Percentiles rank a stretch among this genome's conserved stretches.
Evolutionary conservation across 2,888 invertebrate genomes (phyloP).

Genomic region (Ectemnius lituratus): DNA sequence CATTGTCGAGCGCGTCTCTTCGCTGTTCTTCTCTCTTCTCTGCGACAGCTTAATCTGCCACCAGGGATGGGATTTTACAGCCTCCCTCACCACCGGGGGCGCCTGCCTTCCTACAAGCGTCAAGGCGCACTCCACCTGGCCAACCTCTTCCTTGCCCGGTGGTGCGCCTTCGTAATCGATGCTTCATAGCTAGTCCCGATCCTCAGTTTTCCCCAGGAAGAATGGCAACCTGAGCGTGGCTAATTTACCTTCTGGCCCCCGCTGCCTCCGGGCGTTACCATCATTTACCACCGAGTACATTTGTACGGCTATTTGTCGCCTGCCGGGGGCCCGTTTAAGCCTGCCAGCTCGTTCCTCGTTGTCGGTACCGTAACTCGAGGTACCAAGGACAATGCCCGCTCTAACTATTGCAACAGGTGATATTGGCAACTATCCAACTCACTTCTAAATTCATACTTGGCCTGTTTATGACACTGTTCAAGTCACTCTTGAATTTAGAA

Average conservation of each 20-base stretch:
- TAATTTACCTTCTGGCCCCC: background rate
- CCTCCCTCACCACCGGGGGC: slow-evolving; percentile 55
- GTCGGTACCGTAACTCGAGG: background rate
- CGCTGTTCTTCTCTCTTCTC: slow-evolving; percentile 46
- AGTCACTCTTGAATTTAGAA: too few species aligned
- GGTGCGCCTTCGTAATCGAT: slow-evolving; percentile 39
- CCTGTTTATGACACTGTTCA: too few species aligned
- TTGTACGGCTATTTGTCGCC: slow-evolving; percentile 14
- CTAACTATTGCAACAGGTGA: slow-evolving; percentile 4
- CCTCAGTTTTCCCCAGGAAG: slow-evolving; percentile 15
- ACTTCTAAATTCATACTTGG: too few species aligned
- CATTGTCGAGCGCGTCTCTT: slow-evolving; percentile 35
- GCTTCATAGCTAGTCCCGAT: slow-evolving; percentile 26
- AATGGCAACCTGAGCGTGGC: slow-evolving; percentile 22
- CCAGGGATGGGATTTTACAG: slow-evolving; percentile 59
- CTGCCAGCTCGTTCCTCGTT: background rate
- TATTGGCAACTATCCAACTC: too few species aligned
- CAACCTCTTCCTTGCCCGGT: slow-evolving; percentile 1
- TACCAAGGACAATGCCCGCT: background rate
- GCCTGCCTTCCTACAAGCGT: background rate
- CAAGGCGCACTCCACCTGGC: slow-evolving; percentile 37
- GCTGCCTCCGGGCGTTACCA: slow-evolving; percentile 1
- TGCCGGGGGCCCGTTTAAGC: background rate
- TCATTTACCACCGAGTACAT: slow-evolving; percentile 16
- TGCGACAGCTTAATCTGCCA: slow-evolving; percentile 62